Conservation (phyloP, 2,113 vertebrate species). For the Lota lota region DNA sequence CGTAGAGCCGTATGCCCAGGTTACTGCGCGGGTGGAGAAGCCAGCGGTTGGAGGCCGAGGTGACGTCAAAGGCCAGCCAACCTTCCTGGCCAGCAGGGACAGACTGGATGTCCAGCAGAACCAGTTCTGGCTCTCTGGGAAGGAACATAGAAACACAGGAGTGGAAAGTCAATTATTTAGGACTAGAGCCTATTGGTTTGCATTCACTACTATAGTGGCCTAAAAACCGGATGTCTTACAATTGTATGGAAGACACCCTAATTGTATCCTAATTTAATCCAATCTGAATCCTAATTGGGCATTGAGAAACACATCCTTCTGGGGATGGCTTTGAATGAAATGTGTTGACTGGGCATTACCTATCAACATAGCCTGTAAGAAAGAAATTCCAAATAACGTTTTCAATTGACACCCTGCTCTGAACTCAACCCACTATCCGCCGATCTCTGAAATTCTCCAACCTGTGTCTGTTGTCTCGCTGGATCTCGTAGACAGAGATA, state of each 20-base stretch:
- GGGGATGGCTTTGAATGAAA: no score
- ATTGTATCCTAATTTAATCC: background rate
- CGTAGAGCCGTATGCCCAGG: constrained; percentile 88
- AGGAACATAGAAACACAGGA: constrained; percentile 17
- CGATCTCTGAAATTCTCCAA: background rate
- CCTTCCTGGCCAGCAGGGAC: constrained; percentile 83
- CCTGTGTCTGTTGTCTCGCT: constrained; percentile 80
- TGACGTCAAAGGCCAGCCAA: constrained; percentile 93
- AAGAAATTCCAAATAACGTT: no score
- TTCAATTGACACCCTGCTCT: background rate
- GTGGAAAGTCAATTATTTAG: no score
- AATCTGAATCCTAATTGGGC: no score
- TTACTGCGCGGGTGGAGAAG: constrained; percentile 79
- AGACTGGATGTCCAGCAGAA: constrained; percentile 90
- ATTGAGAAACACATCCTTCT: no score
- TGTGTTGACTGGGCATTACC: no score
- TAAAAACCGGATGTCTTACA: background rate
- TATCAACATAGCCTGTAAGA: no score
- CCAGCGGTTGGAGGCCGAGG: constrained; percentile 88
- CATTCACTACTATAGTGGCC: background rate
- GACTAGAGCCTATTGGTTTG: no score
- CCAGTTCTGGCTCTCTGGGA: constrained; percentile 85
- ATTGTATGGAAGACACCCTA: background rate
- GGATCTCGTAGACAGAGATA: constrained; percentile 86
- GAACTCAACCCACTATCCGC: background rate